These are phyloP conservation scores for Dendrolimus kikuchii DNA, from an alignment of 1,140 invertebrate species.

Conservation along the genomic window DNA sequence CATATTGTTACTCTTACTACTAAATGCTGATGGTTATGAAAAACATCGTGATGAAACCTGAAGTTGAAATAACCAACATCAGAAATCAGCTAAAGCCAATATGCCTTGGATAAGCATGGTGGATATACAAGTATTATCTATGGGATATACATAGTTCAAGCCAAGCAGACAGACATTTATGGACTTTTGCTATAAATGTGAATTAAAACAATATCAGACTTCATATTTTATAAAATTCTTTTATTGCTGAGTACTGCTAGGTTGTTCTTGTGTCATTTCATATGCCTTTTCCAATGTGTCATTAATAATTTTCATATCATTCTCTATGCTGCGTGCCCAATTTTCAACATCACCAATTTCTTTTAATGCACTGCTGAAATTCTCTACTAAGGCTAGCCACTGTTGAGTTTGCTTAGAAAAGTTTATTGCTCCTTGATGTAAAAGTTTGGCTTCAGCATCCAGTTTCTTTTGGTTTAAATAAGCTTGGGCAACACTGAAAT, in stretches of 20 bases:
- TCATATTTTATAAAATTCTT: conserved; percentile 4
- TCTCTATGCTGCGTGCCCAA: conserved; percentile 97
- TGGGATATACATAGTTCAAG: no score
- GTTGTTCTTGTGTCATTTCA: conserved; percentile 79
- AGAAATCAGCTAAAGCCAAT: no score
- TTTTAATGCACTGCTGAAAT: conserved; percentile 96
- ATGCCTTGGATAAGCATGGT: no score
- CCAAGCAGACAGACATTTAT: no score
- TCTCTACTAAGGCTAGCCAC: conserved; percentile 95
- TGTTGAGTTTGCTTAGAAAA: conserved; percentile 98
- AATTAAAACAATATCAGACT: no score
- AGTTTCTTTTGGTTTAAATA: conserved; percentile 98
- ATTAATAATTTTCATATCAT: conserved; percentile 94
- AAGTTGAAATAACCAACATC: no score
- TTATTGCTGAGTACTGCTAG: conserved; percentile 38
- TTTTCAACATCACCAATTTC: conserved; percentile 99
- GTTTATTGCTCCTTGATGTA: conserved; percentile 94
- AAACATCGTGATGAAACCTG: no score
- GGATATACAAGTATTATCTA: no score
- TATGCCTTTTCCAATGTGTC: conserved; percentile 96
- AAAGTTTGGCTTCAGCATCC: conserved; percentile 96
- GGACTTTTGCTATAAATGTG: no score
- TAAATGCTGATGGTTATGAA: no score
- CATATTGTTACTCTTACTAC: no score
- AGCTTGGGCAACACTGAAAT: conserved; percentile 91